Evolutionary conservation across 2,888 invertebrate species (phyloP).

Genomic region (Limnephilus rhombicus): DNA sequence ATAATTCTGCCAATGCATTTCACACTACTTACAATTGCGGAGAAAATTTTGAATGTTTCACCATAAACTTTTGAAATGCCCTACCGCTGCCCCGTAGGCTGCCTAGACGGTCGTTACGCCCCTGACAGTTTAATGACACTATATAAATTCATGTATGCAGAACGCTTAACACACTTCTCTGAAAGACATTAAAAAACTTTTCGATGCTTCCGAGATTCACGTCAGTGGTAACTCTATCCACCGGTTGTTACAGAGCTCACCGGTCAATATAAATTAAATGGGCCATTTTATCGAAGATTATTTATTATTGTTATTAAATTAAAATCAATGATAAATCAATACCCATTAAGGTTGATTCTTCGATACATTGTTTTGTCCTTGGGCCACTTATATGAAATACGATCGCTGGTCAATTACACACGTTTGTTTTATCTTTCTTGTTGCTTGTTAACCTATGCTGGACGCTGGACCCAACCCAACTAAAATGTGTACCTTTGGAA

Average conservation of each 20-base stretch:
- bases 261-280: neutral
- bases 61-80: neutral
- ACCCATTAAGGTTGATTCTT: neutral
- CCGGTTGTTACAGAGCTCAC: neutral
- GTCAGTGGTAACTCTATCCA: neutral
- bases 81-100: neutral
- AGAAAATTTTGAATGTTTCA: neutral
- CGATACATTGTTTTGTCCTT: neutral
- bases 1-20: no score
- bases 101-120: neutral
- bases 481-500: neutral
- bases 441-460: neutral
- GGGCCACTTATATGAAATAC: neutral
- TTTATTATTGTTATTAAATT: neutral
- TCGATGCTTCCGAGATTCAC: neutral
- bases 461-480: neutral
- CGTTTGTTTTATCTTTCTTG: neutral
- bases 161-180: neutral
- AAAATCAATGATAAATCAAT: neutral
- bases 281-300: neutral
- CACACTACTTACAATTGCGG: neutral
- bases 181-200: neutral
- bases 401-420: no score
- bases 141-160: constrained; percentile 1
- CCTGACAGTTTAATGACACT: neutral